These are phyloP conservation scores for Myiozetetes cayanensis DNA, from an alignment of 2,113 vertebrate genomes.

Conservation along the genomic window DNA sequence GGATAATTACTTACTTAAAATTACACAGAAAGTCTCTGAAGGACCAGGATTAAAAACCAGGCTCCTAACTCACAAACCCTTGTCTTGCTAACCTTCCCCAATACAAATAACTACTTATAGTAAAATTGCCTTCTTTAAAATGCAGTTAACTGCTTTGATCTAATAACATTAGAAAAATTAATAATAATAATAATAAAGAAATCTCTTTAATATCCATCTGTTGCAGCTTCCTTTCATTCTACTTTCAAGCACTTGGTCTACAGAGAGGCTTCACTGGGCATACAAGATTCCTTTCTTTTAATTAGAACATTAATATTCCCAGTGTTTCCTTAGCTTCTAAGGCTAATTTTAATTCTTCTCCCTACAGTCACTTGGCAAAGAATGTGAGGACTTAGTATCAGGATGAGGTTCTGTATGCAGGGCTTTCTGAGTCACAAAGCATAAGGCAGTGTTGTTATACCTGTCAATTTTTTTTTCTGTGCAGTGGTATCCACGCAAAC, in stretches of 20 bases:
- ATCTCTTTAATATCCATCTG: not conserved
- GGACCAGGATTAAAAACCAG: not conserved
- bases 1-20: not conserved
- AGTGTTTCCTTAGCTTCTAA: conserved; percentile 20
- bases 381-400: not conserved
- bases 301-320: conserved; percentile 53
- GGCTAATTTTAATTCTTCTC: conserved; percentile 23
- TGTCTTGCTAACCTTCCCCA: not conserved
- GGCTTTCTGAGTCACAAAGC: conserved; percentile 18
- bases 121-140: not conserved
- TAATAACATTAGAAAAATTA: not conserved
- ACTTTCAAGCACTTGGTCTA: conserved; percentile 2
- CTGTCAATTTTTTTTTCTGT: conserved; percentile 6
- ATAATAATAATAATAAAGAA: not conserved
- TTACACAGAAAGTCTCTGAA: not conserved
- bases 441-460: conserved; percentile 11
- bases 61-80: not conserved
- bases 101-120: not conserved
- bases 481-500: not conserved
- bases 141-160: not conserved
- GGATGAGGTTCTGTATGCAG: conserved; percentile 10
- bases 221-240: conserved; percentile 18
- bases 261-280: not conserved
- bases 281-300: conserved; percentile 19
- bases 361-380: conserved; percentile 47